Conservation (phyloP, 2,888 invertebrate species). For the Pachymerium ferrugineum region DNA sequence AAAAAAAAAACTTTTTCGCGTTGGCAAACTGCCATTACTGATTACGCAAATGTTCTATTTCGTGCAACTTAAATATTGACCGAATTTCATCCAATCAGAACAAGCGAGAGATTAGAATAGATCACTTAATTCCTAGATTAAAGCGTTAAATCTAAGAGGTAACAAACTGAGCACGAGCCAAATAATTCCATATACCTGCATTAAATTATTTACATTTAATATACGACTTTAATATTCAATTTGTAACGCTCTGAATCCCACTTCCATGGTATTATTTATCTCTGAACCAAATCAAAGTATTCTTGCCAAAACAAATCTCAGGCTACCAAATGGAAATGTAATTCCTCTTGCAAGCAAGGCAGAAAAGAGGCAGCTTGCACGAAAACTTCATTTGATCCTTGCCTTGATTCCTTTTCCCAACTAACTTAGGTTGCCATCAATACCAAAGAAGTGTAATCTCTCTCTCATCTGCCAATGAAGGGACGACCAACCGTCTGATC, state of each 20-base stretch:
- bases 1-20: background rate
- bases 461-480: conserved; percentile 3
- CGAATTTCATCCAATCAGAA: conserved; percentile 9
- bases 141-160: background rate
- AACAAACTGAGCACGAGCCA: background rate
- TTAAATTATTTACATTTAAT: conserved; percentile 20
- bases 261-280: conserved; percentile 10
- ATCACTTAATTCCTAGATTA: conserved; percentile 20
- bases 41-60: conserved; percentile 3
- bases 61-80: conserved; percentile 21
- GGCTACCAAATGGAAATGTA: conserved; percentile 15
- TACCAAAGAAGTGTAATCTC: conserved; percentile 1
- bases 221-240: conserved; percentile 1
- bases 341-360: background rate
- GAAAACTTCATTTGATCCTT: conserved; percentile 25
- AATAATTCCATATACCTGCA: background rate
- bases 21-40: conserved; percentile 13
- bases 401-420: conserved; percentile 22
- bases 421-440: conserved; percentile 1
- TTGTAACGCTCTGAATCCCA: background rate
- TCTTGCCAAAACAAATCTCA: conserved; percentile 17
- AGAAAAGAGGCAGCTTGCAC: conserved; percentile 9
- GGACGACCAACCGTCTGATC: background rate
- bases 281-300: background rate
- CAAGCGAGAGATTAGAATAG: background rate